Conservation (phyloP, 2,113 vertebrate genomes). For the Vidua chalybeata region DNA sequence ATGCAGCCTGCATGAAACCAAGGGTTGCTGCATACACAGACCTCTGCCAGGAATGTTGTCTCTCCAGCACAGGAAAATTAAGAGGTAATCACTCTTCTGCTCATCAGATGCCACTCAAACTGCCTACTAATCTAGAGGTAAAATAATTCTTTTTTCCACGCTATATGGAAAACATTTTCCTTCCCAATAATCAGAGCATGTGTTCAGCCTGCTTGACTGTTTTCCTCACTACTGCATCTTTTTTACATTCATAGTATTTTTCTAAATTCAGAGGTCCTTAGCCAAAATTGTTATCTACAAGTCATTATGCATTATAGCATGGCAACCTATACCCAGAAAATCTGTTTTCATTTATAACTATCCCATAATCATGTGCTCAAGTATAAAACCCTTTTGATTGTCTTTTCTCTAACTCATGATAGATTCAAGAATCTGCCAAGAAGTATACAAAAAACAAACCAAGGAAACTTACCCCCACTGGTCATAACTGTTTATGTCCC, state of each 20-base stretch:
- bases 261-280: not conserved
- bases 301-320: not conserved
- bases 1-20: not conserved
- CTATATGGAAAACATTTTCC: not conserved
- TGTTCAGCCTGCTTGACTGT: not conserved
- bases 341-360: not conserved
- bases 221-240: not conserved
- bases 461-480: constrained; percentile 93
- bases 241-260: not conserved
- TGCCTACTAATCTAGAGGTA: not conserved
- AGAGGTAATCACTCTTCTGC: not conserved
- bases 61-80: not conserved
- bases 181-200: not conserved
- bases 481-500: constrained; percentile 98
- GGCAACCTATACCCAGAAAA: not conserved
- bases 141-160: rapidly evolving
- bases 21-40: not conserved
- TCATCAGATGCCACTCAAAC: not conserved
- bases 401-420: not conserved
- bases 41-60: not conserved
- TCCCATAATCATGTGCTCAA: not conserved
- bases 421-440: not conserved
- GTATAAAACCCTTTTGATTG: not conserved
- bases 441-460: not conserved
- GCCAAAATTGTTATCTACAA: not conserved